Conservation (phyloP, 2,113 vertebrate species). For the Zapus hudsonius region DNA sequence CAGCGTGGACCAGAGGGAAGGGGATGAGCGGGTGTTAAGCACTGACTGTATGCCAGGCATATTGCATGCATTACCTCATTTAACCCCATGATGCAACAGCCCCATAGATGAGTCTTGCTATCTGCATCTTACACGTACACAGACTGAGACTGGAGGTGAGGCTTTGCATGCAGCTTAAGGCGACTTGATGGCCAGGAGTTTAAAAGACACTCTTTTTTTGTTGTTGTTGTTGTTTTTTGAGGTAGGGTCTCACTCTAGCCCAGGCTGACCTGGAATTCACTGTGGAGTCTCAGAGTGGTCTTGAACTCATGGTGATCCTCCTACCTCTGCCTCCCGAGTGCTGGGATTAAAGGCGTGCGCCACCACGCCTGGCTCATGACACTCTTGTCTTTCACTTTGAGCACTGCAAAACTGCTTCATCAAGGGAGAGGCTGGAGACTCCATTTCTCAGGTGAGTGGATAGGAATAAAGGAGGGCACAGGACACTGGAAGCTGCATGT, state of each 20-base stretch:
- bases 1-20: neutral
- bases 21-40: constrained; percentile 50
- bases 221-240: no score
- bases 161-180: neutral
- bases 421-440: neutral
- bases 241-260: no score
- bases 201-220: neutral
- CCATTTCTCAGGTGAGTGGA: neutral
- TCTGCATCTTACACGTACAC: constrained; percentile 51
- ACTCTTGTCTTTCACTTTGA: neutral
- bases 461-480: neutral
- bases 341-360: no score
- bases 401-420: neutral
- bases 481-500: neutral
- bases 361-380: neutral
- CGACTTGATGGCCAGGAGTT: constrained; percentile 9
- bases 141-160: neutral
- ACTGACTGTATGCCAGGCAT: constrained; percentile 58
- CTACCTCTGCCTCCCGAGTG: no score
- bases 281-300: no score
- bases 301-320: no score
- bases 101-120: neutral
- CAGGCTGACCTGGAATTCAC: no score
- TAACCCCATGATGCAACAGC: neutral
- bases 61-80: constrained; percentile 42